phyloP scores from a whole-genome alignment of 2,113 vertebrate species.

The Cathartes aura region DNA sequence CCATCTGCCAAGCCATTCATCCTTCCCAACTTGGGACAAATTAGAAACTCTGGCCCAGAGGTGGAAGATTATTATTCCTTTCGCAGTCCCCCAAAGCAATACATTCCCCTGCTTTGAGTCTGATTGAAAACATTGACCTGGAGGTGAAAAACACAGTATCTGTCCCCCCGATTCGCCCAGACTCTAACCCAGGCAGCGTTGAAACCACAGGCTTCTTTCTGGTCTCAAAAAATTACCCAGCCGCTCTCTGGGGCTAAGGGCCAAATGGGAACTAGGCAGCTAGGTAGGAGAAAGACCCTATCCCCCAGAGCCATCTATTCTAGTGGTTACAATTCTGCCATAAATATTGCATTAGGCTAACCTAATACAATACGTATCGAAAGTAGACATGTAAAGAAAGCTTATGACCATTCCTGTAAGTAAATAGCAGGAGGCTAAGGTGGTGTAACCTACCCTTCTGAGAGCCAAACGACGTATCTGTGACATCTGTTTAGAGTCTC shows the following conservation, averaged over 20 bases:
- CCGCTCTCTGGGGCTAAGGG: not conserved
- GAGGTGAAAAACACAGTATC: constrained; percentile 1
- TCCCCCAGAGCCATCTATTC: not conserved
- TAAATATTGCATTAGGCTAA: not conserved
- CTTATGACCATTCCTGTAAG: not conserved
- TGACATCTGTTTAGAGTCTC: not conserved
- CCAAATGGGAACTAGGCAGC: not conserved
- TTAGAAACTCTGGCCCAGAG: constrained; percentile 38
- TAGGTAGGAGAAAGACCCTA: not conserved
- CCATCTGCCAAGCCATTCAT: constrained; percentile 47
- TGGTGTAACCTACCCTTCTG: not conserved
- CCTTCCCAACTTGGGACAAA: constrained; percentile 31
- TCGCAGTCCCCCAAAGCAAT: constrained; percentile 15
- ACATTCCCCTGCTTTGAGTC: not conserved
- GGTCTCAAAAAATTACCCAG: not conserved
- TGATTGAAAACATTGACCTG: constrained; percentile 28
- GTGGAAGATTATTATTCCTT: constrained; percentile 32
- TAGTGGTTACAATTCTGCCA: not conserved
- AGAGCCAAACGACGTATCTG: fast-evolving
- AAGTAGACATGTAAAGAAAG: not conserved
- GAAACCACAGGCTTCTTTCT: not conserved
- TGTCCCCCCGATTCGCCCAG: not conserved
- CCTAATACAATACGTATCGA: not conserved
- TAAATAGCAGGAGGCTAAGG: not conserved
- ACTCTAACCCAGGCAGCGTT: not conserved